These are phyloP conservation scores for Rhinichthys osculus DNA, from an alignment of 2,797 vertebrate genomes.

Conservation along the genomic window DNA sequence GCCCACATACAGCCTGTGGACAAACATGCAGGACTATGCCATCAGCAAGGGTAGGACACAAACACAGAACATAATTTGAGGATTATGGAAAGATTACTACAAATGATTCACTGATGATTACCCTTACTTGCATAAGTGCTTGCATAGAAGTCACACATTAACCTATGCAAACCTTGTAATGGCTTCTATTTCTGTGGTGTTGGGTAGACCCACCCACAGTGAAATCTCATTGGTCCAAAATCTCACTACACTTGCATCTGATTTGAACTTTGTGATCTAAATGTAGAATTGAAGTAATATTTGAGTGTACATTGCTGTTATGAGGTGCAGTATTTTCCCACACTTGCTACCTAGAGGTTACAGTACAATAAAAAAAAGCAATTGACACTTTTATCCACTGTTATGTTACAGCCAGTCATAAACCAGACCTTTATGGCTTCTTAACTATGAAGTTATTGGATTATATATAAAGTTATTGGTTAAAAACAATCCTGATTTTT, in stretches of 20 bases:
- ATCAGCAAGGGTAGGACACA: constrained; percentile 86
- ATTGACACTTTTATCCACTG: neutral
- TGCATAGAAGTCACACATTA: neutral
- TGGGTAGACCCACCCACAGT: neutral
- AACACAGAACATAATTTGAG: neutral
- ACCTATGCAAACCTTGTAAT: neutral
- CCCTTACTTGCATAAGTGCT: neutral
- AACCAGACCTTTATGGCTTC: neutral
- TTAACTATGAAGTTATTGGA: neutral
- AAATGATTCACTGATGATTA: neutral
- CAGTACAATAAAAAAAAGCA: neutral
- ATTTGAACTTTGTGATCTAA: neutral
- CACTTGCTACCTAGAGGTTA: neutral
- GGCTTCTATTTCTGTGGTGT: constrained; percentile 7
- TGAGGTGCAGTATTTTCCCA: neutral
- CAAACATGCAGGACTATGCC: constrained; percentile 97
- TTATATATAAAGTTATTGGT: neutral
- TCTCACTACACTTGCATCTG: neutral
- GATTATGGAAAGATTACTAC: neutral
- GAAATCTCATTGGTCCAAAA: neutral
- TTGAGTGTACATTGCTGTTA: neutral
- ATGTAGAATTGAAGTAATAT: neutral
- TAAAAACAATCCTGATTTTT: neutral
- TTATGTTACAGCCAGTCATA: neutral
- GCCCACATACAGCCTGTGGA: constrained; percentile 93